Evolutionary conservation across 2,113 vertebrate species (phyloP).

Genomic region (Haemorhous mexicanus): DNA sequence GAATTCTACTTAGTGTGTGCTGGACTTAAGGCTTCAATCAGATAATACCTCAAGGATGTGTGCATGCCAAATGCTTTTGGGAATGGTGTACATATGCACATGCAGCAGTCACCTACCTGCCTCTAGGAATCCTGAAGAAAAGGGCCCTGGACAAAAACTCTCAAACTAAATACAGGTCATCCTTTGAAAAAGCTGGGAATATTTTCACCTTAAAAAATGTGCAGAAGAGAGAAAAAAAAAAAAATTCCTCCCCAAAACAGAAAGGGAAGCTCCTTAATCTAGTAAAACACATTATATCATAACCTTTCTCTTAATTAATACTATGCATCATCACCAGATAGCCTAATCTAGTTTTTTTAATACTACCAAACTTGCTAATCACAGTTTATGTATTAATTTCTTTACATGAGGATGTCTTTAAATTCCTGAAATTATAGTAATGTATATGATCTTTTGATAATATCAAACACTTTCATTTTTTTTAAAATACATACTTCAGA

Average conservation of each 20-base stretch:
- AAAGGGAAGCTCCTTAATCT: not conserved
- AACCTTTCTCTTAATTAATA: not conserved
- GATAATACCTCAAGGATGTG: rapidly evolving
- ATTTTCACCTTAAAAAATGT: not conserved
- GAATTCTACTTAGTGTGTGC: not conserved
- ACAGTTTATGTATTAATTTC: not conserved
- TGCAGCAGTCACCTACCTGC: not conserved
- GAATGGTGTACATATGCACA: not conserved
- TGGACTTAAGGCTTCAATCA: not conserved
- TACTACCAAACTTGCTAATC: not conserved
- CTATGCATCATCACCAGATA: not conserved
- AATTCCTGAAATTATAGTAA: not conserved
- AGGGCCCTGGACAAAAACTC: not conserved
- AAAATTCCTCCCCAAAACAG: not conserved
- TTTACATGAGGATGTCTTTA: not conserved
- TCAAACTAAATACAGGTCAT: not conserved
- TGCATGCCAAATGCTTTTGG: rapidly evolving
- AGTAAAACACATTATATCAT: not conserved
- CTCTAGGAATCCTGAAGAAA: not conserved
- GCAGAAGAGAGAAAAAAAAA: not conserved
- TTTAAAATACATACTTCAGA: not conserved
- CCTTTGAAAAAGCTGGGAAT: not conserved
- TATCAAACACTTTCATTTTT: not conserved
- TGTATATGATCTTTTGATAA: not conserved
- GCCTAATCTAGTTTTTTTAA: not conserved